A percentile compares a stretch with the other conserved stretches of the same genome.
Evolutionary conservation across 2,113 vertebrate species (phyloP).

Genomic region (Potamarius usumacintae): DNA sequence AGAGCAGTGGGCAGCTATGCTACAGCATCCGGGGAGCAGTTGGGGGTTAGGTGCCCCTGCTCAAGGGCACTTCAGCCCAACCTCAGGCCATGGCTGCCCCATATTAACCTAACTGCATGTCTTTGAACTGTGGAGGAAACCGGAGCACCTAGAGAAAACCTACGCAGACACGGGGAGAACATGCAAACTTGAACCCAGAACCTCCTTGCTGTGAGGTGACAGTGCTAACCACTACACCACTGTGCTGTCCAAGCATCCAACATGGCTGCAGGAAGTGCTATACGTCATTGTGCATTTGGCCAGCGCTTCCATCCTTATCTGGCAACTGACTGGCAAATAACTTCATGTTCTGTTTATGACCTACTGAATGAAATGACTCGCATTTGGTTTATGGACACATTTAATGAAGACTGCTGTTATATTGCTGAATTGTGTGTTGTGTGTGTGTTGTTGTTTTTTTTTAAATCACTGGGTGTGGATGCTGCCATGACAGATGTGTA

Average conservation of each 20-base stretch:
- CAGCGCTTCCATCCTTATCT: neutral
- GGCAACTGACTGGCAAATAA: neutral
- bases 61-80: no score
- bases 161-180: no score
- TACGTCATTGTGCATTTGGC: neutral
- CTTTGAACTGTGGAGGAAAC: no score
- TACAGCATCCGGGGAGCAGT: no score
- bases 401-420: neutral
- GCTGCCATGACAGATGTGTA: slow-evolving; percentile 10
- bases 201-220: no score
- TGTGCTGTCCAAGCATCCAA: neutral
- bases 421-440: neutral
- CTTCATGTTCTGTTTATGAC: neutral
- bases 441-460: neutral
- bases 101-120: no score
- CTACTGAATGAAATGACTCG: neutral
- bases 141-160: no score
- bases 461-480: neutral
- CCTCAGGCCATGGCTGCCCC: no score
- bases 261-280: neutral
- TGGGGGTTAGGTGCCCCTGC: no score
- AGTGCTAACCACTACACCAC: no score
- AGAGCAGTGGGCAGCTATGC: no score
- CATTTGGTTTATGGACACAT: slow-evolving; percentile 1
- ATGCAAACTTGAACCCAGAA: no score